A percentile compares a stretch with the other conserved stretches of the same genome.
Evolutionary conservation across 1,140 invertebrate species (phyloP).

Genomic region (Tachypleus tridentatus): DNA sequence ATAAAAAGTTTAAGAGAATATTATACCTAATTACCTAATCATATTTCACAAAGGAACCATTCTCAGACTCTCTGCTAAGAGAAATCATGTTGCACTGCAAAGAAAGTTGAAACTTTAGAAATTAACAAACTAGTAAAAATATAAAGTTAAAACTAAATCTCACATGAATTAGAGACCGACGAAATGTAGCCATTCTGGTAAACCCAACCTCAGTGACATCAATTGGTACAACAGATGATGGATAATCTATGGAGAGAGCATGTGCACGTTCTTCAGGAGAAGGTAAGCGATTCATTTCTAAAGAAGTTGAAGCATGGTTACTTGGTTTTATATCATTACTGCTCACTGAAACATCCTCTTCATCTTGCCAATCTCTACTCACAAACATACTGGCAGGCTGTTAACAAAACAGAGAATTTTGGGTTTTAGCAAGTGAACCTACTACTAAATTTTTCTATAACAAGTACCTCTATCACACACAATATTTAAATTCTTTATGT

Average conservation of each 20-base stretch:
- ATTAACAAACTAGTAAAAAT: neutral
- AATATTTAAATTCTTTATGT: no score
- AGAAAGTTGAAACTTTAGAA: neutral
- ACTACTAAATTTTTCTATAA: no score
- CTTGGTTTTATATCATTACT: no score
- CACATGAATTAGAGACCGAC: slow-evolving; percentile 59
- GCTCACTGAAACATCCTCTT: no score
- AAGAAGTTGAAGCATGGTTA: no score
- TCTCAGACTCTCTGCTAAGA: slow-evolving; percentile 1
- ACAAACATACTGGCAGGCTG: no score
- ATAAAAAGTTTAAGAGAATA: no score
- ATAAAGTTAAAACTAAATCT: slow-evolving; percentile 20
- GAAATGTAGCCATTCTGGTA: slow-evolving; percentile 66
- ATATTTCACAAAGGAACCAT: neutral
- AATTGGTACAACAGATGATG: slow-evolving; percentile 69
- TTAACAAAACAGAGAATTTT: no score
- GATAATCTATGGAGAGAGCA: slow-evolving; percentile 47
- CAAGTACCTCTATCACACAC: no score
- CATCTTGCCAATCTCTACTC: no score
- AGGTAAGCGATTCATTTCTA: slow-evolving; percentile 18
- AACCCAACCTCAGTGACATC: slow-evolving; percentile 74
- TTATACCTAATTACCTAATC: no score
- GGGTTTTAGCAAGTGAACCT: no score
- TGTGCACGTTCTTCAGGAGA: slow-evolving; percentile 33
- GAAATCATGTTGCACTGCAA: neutral